Conservation (phyloP, 2,113 vertebrate genomes). For the Leiothrix lutea region DNA sequence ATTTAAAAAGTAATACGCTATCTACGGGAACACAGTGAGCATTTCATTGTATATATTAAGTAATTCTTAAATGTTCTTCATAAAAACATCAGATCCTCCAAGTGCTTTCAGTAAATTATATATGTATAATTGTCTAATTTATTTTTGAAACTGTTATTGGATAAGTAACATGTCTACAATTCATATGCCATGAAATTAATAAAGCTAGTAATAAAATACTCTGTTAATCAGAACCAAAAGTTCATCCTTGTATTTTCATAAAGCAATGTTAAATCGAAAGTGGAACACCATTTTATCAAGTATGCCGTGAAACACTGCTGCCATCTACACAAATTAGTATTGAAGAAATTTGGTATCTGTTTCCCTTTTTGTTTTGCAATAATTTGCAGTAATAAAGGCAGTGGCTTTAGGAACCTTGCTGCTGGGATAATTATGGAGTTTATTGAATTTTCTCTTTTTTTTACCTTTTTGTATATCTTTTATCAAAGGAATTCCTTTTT, state of each 20-base stretch:
- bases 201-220: background rate
- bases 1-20: background rate
- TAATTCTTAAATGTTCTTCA: background rate
- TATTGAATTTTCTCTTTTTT: background rate
- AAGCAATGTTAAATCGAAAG: background rate
- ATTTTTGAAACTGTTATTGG: constrained; percentile 4
- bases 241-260: background rate
- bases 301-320: background rate
- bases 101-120: background rate
- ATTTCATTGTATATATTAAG: background rate
- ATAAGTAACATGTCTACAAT: background rate
- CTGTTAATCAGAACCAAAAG: background rate
- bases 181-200: background rate
- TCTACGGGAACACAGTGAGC: background rate
- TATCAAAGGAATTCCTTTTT: background rate
- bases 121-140: background rate
- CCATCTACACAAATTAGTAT: background rate
- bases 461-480: background rate
- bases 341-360: background rate
- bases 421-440: background rate
- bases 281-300: background rate
- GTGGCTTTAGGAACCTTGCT: background rate
- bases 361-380: background rate
- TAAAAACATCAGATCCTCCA: background rate
- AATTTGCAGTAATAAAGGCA: background rate